phyloP scores from a whole-genome alignment of 2,888 invertebrate genomes.

The Ypsolopha sequella region DNA sequence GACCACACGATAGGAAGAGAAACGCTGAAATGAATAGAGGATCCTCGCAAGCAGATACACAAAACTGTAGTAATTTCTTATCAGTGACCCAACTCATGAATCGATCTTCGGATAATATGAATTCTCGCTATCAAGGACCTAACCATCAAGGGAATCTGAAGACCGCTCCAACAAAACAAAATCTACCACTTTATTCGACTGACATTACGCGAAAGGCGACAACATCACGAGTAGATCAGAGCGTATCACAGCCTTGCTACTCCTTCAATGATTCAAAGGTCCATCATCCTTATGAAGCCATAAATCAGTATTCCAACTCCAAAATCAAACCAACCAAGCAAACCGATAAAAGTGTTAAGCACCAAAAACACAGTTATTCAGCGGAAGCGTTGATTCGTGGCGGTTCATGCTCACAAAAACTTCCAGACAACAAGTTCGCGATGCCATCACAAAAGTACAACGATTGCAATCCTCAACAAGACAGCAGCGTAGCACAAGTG shows the following conservation, averaged over 20 bases:
- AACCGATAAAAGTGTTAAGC: constrained; percentile 42
- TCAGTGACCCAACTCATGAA: constrained; percentile 64
- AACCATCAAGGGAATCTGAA: constrained; percentile 33
- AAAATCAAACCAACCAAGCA: constrained; percentile 41
- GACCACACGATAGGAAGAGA: constrained; percentile 60
- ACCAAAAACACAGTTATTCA: constrained; percentile 56
- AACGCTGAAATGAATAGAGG: constrained; percentile 35
- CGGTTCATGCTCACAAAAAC: constrained; percentile 46
- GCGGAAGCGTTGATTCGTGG: constrained; percentile 56
- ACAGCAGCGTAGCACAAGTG: constrained; percentile 55
- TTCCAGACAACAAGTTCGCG: constrained; percentile 46
- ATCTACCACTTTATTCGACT: constrained; percentile 29
- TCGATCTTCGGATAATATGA: constrained; percentile 45
- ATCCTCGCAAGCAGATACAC: constrained; percentile 37
- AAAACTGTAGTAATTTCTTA: constrained; percentile 56
- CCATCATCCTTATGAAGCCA: constrained; percentile 37
- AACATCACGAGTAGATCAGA: constrained; percentile 36
- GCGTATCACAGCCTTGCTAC: constrained; percentile 44
- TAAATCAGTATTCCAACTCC: constrained; percentile 30
- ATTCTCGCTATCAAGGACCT: constrained; percentile 39
- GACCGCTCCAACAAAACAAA: constrained; percentile 35
- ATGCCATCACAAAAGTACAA: constrained; percentile 47
- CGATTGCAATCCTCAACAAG: constrained; percentile 43
- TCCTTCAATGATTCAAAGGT: constrained; percentile 47
- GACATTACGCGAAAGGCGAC: constrained; percentile 39